Conservation (phyloP, 2,797 vertebrate genomes). For the Crenichthys baileyi region DNA sequence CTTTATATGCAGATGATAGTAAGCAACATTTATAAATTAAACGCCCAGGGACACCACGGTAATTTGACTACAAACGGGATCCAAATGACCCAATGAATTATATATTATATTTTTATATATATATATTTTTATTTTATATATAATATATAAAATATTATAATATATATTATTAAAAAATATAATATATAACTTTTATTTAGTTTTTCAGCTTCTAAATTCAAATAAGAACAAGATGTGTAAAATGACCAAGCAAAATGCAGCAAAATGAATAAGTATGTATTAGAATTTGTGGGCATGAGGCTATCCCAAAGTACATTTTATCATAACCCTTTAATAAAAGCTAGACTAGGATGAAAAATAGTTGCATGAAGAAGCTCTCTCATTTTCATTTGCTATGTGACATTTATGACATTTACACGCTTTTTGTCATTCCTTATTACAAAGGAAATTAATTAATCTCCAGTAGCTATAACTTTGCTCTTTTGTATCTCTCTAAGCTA, state of each 20-base stretch:
- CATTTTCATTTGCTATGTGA: neutral
- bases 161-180: too few relatives aligned
- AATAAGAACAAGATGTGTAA: too few relatives aligned
- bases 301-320: neutral
- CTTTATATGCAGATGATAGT: neutral
- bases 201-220: too few relatives aligned
- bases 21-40: neutral
- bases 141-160: too few relatives aligned
- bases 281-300: neutral
- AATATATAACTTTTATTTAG: too few relatives aligned
- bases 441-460: slow-evolving; percentile 47
- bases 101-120: too few relatives aligned
- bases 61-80: neutral
- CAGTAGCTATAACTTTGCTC: slow-evolving; percentile 30
- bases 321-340: too few relatives aligned
- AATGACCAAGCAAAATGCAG: neutral
- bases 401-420: neutral
- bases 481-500: slow-evolving; percentile 26
- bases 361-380: neutral
- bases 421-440: slow-evolving; percentile 31
- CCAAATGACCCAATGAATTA: too few relatives aligned
- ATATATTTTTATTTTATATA: too few relatives aligned
- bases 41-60: too few relatives aligned
- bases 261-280: neutral
- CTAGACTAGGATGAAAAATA: neutral